Conservation (phyloP, 2,888 invertebrate species). For the Caenorhabditis sp. region DNA sequence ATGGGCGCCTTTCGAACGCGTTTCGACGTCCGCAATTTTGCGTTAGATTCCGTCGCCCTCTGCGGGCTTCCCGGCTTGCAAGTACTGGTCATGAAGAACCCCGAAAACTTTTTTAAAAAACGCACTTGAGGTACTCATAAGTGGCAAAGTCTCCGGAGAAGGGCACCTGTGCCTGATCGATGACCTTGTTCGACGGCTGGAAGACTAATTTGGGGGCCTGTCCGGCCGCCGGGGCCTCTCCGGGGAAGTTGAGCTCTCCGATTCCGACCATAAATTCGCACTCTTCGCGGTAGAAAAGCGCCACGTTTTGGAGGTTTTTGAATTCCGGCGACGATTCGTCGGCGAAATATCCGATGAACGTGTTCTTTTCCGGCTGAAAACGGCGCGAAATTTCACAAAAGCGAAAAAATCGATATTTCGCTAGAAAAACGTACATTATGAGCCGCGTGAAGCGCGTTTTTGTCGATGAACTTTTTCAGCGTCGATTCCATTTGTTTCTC, state of each 20-base stretch:
- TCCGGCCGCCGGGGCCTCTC: slow-evolving; percentile 50
- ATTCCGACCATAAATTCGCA: slow-evolving; percentile 94
- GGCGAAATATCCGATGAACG: slow-evolving; percentile 81
- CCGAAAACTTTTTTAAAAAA: not conserved
- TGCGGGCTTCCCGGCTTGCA: too few species aligned
- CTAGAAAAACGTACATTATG: slow-evolving; percentile 41
- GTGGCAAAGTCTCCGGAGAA: slow-evolving; percentile 50
- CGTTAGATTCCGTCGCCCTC: too few species aligned
- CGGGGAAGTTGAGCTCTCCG: slow-evolving; percentile 81
- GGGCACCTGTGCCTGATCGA: slow-evolving; percentile 27
- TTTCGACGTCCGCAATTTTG: too few species aligned
- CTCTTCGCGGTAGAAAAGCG: slow-evolving; percentile 92
- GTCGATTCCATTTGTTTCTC: not conserved
- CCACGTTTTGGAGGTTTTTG: slow-evolving; percentile 83
- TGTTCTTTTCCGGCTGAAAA: slow-evolving; percentile 83
- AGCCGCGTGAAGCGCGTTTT: slow-evolving; percentile 84
- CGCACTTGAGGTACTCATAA: slow-evolving; percentile 63
- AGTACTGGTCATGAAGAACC: too few species aligned
- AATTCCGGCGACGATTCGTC: slow-evolving; percentile 88
- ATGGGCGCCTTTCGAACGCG: too few species aligned
- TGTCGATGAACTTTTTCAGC: not conserved
- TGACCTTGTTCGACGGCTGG: slow-evolving; percentile 48
- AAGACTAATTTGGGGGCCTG: slow-evolving; percentile 43
- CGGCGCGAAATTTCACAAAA: not conserved
- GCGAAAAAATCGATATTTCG: not conserved